Conservation (phyloP, 2,888 invertebrate species). For the Amphipoea lucens region DNA sequence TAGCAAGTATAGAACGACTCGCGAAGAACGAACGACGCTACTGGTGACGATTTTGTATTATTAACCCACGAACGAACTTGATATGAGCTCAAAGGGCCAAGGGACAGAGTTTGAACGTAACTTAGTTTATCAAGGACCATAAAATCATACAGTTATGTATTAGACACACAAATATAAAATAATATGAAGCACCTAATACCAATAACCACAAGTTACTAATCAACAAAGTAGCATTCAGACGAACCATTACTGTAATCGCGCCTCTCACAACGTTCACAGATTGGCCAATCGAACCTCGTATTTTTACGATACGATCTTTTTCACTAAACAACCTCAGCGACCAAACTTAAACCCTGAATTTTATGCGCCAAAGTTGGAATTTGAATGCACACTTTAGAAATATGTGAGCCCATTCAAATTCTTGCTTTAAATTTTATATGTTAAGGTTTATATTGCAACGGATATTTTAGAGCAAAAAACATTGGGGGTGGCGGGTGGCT, state of each 20-base stretch:
- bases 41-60: background rate
- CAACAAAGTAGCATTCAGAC: constrained; percentile 34
- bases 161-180: background rate
- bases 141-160: background rate
- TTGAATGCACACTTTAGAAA: constrained; percentile 25
- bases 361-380: constrained; percentile 51
- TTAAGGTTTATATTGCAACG: constrained; percentile 51
- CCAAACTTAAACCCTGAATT: constrained; percentile 29
- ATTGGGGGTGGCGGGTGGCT: constrained; percentile 45
- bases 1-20: background rate
- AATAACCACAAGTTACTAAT: background rate
- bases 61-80: background rate
- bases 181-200: background rate
- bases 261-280: constrained; percentile 58
- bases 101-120: background rate
- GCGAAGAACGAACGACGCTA: too few species aligned
- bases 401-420: constrained; percentile 21
- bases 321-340: constrained; percentile 50
- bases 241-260: constrained; percentile 55
- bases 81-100: background rate
- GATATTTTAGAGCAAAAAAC: constrained; percentile 45
- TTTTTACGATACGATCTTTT: constrained; percentile 69
- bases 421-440: constrained; percentile 32
- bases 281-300: constrained; percentile 63
- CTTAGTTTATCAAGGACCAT: background rate